These are phyloP conservation scores for Sula dactylatra DNA, from an alignment of 2,113 vertebrate genomes.

Conservation along the genomic window DNA sequence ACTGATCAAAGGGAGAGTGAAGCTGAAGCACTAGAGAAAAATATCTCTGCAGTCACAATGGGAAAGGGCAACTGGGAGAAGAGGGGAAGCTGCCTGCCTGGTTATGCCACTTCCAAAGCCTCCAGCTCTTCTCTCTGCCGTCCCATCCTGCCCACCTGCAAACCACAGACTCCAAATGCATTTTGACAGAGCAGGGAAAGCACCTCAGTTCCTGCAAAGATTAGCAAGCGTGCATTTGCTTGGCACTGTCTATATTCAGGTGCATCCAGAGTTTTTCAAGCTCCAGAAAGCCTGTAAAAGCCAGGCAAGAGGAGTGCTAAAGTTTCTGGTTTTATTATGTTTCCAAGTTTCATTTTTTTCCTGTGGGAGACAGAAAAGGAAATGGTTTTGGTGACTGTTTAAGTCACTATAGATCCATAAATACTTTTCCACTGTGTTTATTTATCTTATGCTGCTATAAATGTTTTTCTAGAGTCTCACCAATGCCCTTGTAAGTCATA, in stretches of 20 bases:
- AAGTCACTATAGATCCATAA: not conserved
- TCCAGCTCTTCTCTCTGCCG: not conserved
- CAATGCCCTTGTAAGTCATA: not conserved
- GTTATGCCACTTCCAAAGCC: not conserved
- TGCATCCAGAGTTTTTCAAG: not conserved
- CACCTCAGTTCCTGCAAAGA: not conserved
- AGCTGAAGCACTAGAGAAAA: conserved; percentile 15
- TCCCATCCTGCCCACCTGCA: not conserved
- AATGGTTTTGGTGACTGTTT: not conserved
- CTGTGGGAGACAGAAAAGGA: not conserved
- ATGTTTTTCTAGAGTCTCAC: not conserved
- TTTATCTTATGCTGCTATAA: not conserved
- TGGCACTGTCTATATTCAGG: not conserved
- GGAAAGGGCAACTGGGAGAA: not conserved
- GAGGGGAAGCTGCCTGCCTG: not conserved
- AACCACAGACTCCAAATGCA: not conserved
- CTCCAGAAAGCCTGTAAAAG: not conserved
- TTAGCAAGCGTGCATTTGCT: not conserved
- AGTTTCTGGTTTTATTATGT: not conserved
- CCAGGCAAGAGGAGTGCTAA: not conserved
- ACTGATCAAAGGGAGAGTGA: conserved; percentile 37
- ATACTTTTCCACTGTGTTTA: not conserved
- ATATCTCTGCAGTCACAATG: not conserved
- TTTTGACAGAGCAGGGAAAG: not conserved
- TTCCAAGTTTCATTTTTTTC: not conserved